Percentiles rank a stretch among this genome's conserved stretches.
These are phyloP conservation scores for zebrafish (Danio rerio) DNA, from an alignment of 2,113 vertebrate species.

Conservation along the genomic window GRCz12tu NC_133192.1:27222001-27222500, in stretches of 20 bases:
- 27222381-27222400: background rate
- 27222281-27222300: background rate
- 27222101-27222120: conserved; percentile 41
- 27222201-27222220: conserved; percentile 32
- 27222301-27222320: background rate
- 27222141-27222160: conserved; percentile 29
- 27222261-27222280: background rate
- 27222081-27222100: conserved; percentile 35
- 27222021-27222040: conserved; percentile 26
- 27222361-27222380: too few relatives aligned
- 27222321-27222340: too few relatives aligned
- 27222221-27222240: background rate
- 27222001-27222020: conserved; percentile 15
- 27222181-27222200: background rate
- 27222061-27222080: conserved; percentile 33
- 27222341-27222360: too few relatives aligned
- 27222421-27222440: background rate
- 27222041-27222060: conserved; percentile 41
- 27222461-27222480: background rate
- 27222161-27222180: conserved; percentile 15
- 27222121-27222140: conserved; percentile 11
- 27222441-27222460: background rate
- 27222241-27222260: background rate
- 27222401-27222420: background rate
- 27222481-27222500: background rate